Conservation (phyloP, 1,140 invertebrate genomes). For the Lordiphosa mommai region DNA sequence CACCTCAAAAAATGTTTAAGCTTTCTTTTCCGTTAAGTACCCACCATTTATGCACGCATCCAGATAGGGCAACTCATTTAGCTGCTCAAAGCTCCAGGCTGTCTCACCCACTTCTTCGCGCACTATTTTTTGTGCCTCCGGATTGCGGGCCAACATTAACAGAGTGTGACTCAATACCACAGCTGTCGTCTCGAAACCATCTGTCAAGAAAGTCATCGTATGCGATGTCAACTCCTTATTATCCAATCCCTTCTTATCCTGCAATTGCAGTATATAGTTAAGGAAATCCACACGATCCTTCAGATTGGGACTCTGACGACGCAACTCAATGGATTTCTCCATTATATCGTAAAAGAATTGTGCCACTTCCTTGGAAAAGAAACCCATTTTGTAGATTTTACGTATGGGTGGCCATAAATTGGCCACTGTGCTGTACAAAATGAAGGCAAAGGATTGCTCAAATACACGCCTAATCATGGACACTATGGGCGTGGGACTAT, state of each 20-base stretch:
- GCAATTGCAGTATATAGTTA: constrained; percentile 70
- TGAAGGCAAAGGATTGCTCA: constrained; percentile 23
- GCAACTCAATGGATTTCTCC: constrained; percentile 43
- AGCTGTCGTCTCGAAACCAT: constrained; percentile 60
- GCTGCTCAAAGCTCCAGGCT: constrained; percentile 33
- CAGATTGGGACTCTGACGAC: constrained; percentile 26
- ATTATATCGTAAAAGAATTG: constrained; percentile 65
- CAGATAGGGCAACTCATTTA: constrained; percentile 40
- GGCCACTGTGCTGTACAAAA: constrained; percentile 22
- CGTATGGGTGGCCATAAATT: constrained; percentile 37
- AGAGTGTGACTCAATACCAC: constrained; percentile 32
- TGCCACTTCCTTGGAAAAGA: constrained; percentile 38
- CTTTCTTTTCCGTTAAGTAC: too few relatives aligned
- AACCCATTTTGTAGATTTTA: constrained; percentile 25
- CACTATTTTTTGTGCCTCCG: constrained; percentile 17
- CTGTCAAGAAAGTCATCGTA: constrained; percentile 54
- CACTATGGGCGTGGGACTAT: constrained; percentile 32
- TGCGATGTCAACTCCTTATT: constrained; percentile 32
- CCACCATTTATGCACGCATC: constrained; percentile 53
- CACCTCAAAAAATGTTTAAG: too few relatives aligned
- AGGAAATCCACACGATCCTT: constrained; percentile 71
- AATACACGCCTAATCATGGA: constrained; percentile 40
- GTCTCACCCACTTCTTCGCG: constrained; percentile 54
- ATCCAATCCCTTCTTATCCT: constrained; percentile 60
- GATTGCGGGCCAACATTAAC: constrained; percentile 33